These are phyloP conservation scores for Elaphurus davidianus DNA, from an alignment of 2,113 vertebrate species.

Conservation along the genomic window DNA sequence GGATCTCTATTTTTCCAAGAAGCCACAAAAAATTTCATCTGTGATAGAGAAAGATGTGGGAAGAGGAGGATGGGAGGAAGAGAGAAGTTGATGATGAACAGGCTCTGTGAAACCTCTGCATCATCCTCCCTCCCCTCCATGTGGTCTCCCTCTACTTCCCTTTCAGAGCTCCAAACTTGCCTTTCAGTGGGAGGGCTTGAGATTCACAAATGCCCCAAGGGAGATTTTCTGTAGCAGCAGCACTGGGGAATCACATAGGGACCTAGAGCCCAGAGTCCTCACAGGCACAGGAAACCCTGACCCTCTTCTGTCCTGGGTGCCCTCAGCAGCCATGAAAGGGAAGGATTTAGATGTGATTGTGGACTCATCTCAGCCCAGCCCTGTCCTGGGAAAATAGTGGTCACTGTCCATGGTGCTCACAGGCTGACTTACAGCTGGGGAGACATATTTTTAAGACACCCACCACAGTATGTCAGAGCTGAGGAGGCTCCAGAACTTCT, in stretches of 20 bases:
- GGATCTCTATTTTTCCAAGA: not conserved
- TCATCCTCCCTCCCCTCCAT: not conserved
- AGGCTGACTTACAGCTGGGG: not conserved
- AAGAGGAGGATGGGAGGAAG: not conserved
- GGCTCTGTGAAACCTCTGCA: not conserved
- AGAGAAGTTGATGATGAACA: not conserved
- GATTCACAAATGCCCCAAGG: not conserved
- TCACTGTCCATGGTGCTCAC: not conserved
- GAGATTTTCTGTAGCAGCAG: not conserved
- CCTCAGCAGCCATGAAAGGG: not conserved
- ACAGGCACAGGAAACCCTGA: not conserved
- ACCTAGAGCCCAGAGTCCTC: not conserved
- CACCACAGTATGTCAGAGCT: not conserved
- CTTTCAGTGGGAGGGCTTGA: not conserved
- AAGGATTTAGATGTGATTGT: not conserved
- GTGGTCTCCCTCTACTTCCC: not conserved
- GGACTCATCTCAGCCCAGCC: not conserved
- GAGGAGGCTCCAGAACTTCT: not conserved
- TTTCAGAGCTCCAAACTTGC: not conserved
- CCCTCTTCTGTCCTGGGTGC: not conserved
- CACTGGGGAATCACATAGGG: not conserved
- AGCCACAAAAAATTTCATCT: not conserved
- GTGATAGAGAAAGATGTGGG: not conserved
- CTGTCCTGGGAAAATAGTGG: accelerated
- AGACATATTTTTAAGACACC: not conserved